Base-by-base conservation (phyloP, 2,888 invertebrate species). In the Cabera pusaria region DNA sequence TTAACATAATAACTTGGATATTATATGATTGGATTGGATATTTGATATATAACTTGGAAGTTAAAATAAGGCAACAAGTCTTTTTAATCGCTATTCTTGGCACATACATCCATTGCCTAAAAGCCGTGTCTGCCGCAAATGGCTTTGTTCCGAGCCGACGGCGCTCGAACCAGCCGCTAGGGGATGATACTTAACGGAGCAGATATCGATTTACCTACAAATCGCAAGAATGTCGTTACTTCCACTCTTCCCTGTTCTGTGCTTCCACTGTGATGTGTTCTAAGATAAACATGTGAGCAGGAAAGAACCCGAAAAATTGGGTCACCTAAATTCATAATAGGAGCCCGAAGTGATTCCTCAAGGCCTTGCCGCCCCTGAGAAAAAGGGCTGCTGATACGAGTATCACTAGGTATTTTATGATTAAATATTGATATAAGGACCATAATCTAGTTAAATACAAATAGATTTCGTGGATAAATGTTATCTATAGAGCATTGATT, bases 241-340 rank as follows among this genome's bases (percentile, higher is more conserved):
- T 36, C 37, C 26, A 25, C 31, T 35, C n/a, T n/a, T n/a, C n/a
- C n/a, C n/a, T n/a, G n/a, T n/a, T n/a, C n/a, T n/a, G n/a, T n/a
- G n/a, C n/a, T n/a, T n/a, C n/a, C 27, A 22, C 34, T 22, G 29
- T 33, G 24, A 40, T 42, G 40, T 37, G 35, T 37, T 41, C 17
- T 34, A 34, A 42, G 40, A 45, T 37, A 43, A 33, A 47, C 47
- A 45, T 34, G 38, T 43, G 31, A 18, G 16, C 37, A 37, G 31
- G 19, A 39, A 21, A 31, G 24, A 32, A 19, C 16, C 9, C 18
- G 19, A 37, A 38, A 46, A 53, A 44, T 46, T 48, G 50, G 53
- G 53, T 53, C 48, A 53, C 50, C 46, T 27, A 44, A 45, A 53
- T 52, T 53, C 39, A 36, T 42, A 50, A 45, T 33, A 47, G 24